Conservation (phyloP, 1,140 invertebrate species). For the Bombus pyrosoma region DNA sequence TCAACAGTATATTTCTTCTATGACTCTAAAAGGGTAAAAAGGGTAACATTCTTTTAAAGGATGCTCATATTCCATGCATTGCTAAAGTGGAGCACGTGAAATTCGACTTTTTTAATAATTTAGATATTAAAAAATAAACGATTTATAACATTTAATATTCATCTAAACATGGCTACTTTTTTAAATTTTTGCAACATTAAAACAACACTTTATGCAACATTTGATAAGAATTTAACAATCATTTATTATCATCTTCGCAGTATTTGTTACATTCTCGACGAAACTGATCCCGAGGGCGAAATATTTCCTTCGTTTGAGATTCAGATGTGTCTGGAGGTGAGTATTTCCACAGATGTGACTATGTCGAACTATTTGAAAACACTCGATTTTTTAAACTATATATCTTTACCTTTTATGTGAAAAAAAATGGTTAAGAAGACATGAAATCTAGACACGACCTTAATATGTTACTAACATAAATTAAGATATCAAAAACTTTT, state of each 20-base stretch:
- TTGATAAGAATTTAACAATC: not conserved
- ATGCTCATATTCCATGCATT: no score
- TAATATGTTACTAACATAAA: no score
- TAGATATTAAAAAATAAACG: not conserved
- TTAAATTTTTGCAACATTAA: not conserved
- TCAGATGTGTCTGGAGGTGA: conserved; percentile 84
- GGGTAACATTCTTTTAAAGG: no score
- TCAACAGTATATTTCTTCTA: no score
- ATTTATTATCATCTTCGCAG: conserved; percentile 64
- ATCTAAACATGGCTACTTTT: not conserved
- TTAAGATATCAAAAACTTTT: no score
- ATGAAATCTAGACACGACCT: no score
- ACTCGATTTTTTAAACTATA: not conserved
- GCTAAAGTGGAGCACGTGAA: no score
- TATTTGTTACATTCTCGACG: conserved; percentile 80
- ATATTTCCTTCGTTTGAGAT: conserved; percentile 85
- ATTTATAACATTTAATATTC: not conserved
- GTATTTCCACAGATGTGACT: no score
- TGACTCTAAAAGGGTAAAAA: no score
- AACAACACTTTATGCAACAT: not conserved
- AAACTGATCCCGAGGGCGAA: conserved; percentile 77
- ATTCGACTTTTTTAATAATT: not conserved
- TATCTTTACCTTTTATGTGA: no score
- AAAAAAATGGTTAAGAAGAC: no score
- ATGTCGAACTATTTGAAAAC: not conserved